These are phyloP conservation scores for Buathra laborator DNA, from an alignment of 2,888 invertebrate species.

Conservation along the genomic window DNA sequence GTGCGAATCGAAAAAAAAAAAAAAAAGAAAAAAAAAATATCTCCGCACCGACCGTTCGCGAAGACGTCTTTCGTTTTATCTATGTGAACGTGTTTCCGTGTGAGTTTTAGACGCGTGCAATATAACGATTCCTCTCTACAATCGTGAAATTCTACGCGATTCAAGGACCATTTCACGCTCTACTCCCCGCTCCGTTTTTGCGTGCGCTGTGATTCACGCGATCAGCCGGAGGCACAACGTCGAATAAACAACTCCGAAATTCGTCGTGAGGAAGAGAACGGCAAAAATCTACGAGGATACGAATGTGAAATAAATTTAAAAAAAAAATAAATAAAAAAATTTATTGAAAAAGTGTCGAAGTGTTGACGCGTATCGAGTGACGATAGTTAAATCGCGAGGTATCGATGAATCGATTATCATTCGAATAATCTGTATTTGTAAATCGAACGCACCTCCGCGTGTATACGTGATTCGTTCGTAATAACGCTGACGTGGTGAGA, in stretches of 20 bases:
- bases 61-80: not conserved
- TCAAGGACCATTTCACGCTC: conserved; percentile 62
- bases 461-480: not conserved
- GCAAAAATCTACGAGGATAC: conserved; percentile 31
- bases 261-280: conserved; percentile 40
- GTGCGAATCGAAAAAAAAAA: conserved; percentile 19
- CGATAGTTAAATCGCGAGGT: not conserved
- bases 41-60: not conserved
- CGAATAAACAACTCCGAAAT: conserved; percentile 4
- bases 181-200: not conserved
- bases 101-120: not conserved
- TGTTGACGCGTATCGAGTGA: not conserved
- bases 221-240: not conserved
- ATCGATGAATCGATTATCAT: not conserved
- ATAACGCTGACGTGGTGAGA: conserved; percentile 37
- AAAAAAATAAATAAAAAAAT: not conserved
- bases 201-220: conserved; percentile 7
- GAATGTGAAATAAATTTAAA: not conserved
- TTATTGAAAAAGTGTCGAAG: not conserved
- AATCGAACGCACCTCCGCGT: not conserved
- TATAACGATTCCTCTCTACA: conserved; percentile 7
- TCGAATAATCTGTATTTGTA: not conserved
- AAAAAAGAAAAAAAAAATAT: not conserved
- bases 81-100: not conserved
- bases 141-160: conserved; percentile 34